phyloP scores from a whole-genome alignment of 1,140 invertebrate species.

The Solenopsis invicta region DNA sequence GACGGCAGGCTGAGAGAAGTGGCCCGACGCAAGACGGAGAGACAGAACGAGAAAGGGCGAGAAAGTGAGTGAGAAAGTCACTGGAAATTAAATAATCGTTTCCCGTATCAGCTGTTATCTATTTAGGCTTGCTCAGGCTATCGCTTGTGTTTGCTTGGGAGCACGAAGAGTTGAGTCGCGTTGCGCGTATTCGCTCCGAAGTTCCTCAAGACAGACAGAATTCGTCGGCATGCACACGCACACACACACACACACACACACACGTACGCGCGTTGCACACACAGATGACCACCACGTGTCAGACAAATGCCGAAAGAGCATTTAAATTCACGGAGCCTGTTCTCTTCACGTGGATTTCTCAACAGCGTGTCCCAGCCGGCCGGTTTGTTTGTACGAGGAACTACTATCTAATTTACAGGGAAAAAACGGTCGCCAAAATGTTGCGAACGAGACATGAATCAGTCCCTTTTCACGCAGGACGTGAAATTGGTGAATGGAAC shows the following conservation, averaged over 20 bases:
- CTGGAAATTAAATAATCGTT: conserved; percentile 78
- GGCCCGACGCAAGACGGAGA: neutral
- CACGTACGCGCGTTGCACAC: neutral
- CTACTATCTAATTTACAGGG: conserved; percentile 24
- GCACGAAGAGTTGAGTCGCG: conserved; percentile 50
- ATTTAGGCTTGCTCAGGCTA: conserved; percentile 80
- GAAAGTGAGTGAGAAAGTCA: conserved; percentile 47
- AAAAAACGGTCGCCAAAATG: conserved; percentile 14
- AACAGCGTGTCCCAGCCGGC: neutral
- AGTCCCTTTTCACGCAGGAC: neutral
- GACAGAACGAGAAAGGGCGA: conserved; percentile 10
- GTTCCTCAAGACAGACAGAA: conserved; percentile 53
- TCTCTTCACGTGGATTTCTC: conserved; percentile 22
- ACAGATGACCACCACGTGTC: conserved; percentile 32
- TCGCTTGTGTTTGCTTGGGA: conserved; percentile 75
- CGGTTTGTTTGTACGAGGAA: conserved; percentile 35
- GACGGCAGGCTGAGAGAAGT: neutral
- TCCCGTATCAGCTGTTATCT: conserved; percentile 80
- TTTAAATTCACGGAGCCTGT: conserved; percentile 55
- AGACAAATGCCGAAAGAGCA: conserved; percentile 24
- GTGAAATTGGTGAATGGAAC: conserved; percentile 31
- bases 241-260: too few species aligned
- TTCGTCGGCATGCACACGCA: conserved; percentile 10
- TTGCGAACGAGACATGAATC: neutral
- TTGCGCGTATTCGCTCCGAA: conserved; percentile 47